phyloP scores from a whole-genome alignment of 2,113 vertebrate genomes.

The Prunella himalayana region DNA sequence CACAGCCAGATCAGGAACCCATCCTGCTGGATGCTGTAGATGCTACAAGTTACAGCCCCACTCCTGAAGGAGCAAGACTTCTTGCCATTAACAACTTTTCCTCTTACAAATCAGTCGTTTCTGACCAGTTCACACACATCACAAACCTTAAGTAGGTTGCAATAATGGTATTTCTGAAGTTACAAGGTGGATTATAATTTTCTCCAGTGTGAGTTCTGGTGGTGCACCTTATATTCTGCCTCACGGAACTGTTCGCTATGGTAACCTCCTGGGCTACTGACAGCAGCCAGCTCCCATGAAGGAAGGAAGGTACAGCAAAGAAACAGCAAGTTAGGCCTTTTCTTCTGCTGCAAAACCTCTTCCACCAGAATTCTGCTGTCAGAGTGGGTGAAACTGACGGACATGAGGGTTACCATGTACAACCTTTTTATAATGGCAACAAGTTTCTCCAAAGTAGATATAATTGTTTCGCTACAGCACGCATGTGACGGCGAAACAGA shows the following conservation, averaged over 20 bases:
- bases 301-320: not conserved
- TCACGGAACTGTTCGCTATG: not conserved
- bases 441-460: constrained; percentile 39
- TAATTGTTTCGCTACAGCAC: not conserved
- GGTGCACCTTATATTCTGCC: not conserved
- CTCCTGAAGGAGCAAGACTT: not conserved
- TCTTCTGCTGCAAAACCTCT: not conserved
- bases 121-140: not conserved
- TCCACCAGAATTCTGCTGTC: not conserved
- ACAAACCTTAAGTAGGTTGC: not conserved
- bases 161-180: not conserved
- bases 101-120: not conserved
- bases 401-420: not conserved
- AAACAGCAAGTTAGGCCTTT: not conserved
- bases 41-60: not conserved
- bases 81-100: not conserved
- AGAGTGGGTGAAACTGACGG: not conserved
- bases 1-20: not conserved
- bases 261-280: constrained; percentile 21
- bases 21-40: not conserved
- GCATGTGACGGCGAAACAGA: not conserved
- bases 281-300: not conserved
- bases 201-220: not conserved
- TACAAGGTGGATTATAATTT: not conserved
- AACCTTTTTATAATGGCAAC: not conserved